phyloP scores from a whole-genome alignment of 2,888 invertebrate genomes.

The Chelonus formosanus region DNA sequence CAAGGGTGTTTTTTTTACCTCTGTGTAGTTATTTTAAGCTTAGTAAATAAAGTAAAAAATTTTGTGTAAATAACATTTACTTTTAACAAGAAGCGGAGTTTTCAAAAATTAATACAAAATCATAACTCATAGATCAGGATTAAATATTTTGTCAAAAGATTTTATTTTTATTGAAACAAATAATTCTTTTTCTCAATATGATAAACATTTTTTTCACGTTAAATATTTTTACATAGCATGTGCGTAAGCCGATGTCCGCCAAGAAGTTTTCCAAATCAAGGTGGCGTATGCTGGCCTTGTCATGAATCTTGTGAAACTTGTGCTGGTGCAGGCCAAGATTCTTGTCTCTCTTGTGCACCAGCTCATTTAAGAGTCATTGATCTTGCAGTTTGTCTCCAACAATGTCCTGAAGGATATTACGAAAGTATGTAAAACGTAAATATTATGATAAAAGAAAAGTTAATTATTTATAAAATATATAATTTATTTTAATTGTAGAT shows the following conservation, averaged over 20 bases:
- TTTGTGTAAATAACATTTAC: too few relatives aligned
- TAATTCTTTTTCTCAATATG: too few relatives aligned
- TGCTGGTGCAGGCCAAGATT: slow-evolving; percentile 86
- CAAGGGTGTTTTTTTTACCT: too few relatives aligned
- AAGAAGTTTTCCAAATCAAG: slow-evolving; percentile 82
- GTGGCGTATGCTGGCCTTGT: slow-evolving; percentile 84
- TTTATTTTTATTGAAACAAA: too few relatives aligned
- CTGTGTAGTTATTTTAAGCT: too few relatives aligned
- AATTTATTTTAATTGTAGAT: slow-evolving; percentile 63
- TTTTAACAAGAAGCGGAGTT: too few relatives aligned
- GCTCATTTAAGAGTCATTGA: slow-evolving; percentile 85
- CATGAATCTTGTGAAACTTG: slow-evolving; percentile 91
- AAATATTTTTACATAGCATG: slow-evolving; percentile 67
- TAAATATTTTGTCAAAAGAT: too few relatives aligned
- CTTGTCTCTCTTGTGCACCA: slow-evolving; percentile 85
- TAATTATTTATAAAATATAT: too few relatives aligned
- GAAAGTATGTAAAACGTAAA: slow-evolving; percentile 70
- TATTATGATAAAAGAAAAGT: too few relatives aligned
- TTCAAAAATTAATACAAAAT: too few relatives aligned
- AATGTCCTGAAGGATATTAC: slow-evolving; percentile 90
- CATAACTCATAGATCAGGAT: too few relatives aligned
- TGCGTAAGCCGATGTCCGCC: slow-evolving; percentile 88
- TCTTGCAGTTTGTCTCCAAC: slow-evolving; percentile 85
- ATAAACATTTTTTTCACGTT: neutral
- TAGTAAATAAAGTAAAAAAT: too few relatives aligned